Evolutionary conservation across 2,113 vertebrate species (phyloP).

Genomic region (Panthera leo): DNA sequence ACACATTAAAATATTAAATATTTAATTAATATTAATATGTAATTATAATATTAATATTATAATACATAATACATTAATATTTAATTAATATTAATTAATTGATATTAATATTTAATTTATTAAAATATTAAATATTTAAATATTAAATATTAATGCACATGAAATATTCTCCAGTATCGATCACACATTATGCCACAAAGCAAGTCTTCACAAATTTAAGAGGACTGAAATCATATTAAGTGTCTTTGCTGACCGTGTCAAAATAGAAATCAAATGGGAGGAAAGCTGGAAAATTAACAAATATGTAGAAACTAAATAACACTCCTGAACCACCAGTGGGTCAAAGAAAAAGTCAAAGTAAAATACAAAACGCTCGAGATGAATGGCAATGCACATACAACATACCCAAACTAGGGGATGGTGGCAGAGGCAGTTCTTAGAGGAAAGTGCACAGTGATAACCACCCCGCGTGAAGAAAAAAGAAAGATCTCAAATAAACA

Average conservation of each 20-base stretch:
- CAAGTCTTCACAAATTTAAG: not conserved
- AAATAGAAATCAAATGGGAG: not conserved
- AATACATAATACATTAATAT: fast-evolving
- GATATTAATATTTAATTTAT: no score
- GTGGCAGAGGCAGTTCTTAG: not conserved
- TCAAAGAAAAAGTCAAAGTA: not conserved
- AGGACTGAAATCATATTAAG: not conserved
- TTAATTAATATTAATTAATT: no score
- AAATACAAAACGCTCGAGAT: not conserved
- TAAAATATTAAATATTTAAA: no score
- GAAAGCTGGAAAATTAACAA: not conserved
- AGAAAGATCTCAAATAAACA: not conserved
- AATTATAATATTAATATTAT: no score
- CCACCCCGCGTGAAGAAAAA: not conserved
- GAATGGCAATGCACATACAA: not conserved
- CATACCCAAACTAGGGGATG: not conserved
- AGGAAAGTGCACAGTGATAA: not conserved
- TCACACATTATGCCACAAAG: not conserved
- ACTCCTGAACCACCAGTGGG: not conserved
- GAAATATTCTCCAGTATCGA: not conserved
- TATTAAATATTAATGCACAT: not conserved
- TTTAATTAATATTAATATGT: no score
- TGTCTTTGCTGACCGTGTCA: not conserved
- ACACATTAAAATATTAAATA: not conserved
- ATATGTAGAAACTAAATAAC: not conserved